Evolutionary conservation across 53 echinoderm and acorn worm species (phyloP), one percentile per base, ranked within the genome.

Genomic region (Patiria pectinifera): DNA sequence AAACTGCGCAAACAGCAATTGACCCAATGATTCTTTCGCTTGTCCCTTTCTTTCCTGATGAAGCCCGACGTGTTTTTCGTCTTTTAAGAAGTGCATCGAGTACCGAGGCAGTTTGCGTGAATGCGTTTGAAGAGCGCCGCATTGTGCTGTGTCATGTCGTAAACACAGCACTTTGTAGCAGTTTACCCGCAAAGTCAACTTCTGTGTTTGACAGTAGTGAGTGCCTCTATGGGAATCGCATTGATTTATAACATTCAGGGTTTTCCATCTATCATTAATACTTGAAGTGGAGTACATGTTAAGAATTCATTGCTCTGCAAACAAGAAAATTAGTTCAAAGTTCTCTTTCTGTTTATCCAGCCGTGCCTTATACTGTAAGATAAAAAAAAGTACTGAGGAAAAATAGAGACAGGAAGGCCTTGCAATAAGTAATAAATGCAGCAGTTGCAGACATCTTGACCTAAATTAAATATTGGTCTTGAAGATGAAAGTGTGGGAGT

Each of bases 1-100:
- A 74, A 74, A 74, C 74, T 24, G 74, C 6, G 74, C 24, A 74
- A 74, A 74, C 74, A 74, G 74, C 19, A 74, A 74, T 74, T 74
- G 74, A 74, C 24, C 3, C 24, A 74, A 4, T 4, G 74, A 74
- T 74, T 74, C 24, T 23, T 21, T 74, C 4, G 74, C 74, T 6
- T 74, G n/a, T 74, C 24, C 21, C 24, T 74, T 25, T 74, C 74
- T 74, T 21, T 74, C 6, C 74, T 24, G 19, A n/a, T 23, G 74
- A 15, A 7, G 66, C 66, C 24, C 6, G 74, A 23, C 24, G 8
- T 74, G 9, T 74, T 74, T 74, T 35, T 74, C n/a, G 18, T 74
- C 74, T 24, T n/a, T 18, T 66, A 66, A 15, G 12, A 66, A 7
- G 14, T 66, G 14, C 66, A 16, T 66, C 19, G 0, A 66, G 66